Base-by-base conservation (phyloP, 2,113 vertebrate species). In the Coptodon rendalli region DNA sequence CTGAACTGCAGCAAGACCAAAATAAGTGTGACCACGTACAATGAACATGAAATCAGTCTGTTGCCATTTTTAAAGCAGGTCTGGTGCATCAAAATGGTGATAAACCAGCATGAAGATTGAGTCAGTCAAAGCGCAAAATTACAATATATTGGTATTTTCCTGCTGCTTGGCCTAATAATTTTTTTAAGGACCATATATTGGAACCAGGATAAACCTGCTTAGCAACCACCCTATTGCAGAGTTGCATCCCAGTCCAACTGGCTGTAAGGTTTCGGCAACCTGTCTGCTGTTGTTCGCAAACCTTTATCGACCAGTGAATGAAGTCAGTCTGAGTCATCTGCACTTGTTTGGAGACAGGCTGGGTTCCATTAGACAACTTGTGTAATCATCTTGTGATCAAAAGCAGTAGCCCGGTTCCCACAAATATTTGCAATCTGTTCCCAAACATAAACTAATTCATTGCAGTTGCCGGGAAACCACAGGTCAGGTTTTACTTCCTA, bases 41-140 rank as follows among this genome's bases (percentile, higher is more conserved):
- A 9, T 43, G 6, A 71, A 14, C 63, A 14, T 40, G 36, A 40
- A 40, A 71, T 43, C 66, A 40, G 10, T 7, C 10, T 38, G 61
- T 2, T 36, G 31, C n/a, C 2, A 71, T 27, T 12, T 71, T 71
- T 0, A 16, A 24, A 43, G 66, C 38, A 16, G 40, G 13, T 71
- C 34, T 45, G 66, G 0, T 0, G 38, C 13, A 27, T 73, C 5
- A 10, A 45, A 17, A 7, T 2, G 3, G 36, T 0, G 3, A 73
- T 1, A 73, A 73, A 73, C 5, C n/a, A 3, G 19, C 34, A 68
- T 13, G 1, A 68, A 66, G 61, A 38, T 2, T 2, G 34, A 66
- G 38, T 71, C 2, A 43, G 38, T 71, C 29, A 1, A 61, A 4
- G 2, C 57, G 1, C 66, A 38, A 66, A 63, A 63, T 19, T 63